These are phyloP conservation scores for Brotogeris chrysoptera DNA, from an alignment of 2,797 vertebrate species.

Conservation along the genomic window DNA sequence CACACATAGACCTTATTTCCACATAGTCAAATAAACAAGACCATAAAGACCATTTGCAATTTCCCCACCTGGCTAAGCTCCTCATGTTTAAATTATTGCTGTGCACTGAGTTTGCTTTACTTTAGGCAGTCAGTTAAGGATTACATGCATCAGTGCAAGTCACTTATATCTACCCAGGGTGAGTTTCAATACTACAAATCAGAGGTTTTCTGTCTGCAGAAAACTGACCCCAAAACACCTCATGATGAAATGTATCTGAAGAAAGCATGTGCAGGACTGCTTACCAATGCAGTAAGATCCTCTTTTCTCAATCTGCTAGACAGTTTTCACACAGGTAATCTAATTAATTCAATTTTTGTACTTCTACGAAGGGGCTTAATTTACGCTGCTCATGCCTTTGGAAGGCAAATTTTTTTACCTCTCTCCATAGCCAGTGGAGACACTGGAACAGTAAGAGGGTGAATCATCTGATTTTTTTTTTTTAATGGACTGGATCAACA, in stretches of 20 bases:
- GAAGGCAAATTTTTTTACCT: neutral
- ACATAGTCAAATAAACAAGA: neutral
- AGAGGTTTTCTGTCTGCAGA: neutral
- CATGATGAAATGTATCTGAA: neutral
- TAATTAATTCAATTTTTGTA: neutral
- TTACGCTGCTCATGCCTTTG: neutral
- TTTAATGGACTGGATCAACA: neutral
- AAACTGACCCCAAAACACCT: neutral
- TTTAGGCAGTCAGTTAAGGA: neutral
- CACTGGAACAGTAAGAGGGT: neutral
- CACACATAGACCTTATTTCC: neutral
- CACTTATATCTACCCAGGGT: neutral
- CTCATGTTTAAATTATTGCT: neutral
- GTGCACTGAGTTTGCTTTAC: neutral
- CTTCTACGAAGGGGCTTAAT: neutral
- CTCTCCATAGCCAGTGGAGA: neutral
- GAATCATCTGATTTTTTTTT: neutral
- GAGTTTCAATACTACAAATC: neutral
- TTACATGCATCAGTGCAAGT: neutral
- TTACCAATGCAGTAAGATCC: neutral
- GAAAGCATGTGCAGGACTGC: neutral
- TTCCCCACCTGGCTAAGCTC: neutral
- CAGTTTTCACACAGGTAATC: neutral
- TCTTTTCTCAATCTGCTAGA: neutral
- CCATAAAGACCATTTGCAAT: neutral